phyloP scores from a whole-genome alignment of 2,797 vertebrate species.

The Chromis chromis region DNA sequence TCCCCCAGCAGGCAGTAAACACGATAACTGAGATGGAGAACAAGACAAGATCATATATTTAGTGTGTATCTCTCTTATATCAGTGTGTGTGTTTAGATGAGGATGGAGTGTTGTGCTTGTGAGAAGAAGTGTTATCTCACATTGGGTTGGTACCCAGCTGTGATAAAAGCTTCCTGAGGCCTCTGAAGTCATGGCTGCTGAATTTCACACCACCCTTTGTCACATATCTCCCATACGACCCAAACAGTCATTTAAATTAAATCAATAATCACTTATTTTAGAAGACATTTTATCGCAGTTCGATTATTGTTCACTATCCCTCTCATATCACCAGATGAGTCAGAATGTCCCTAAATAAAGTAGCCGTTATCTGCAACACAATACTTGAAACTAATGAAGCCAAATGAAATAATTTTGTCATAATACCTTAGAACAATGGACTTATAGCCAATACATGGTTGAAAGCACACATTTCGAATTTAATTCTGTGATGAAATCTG shows the following conservation, averaged over 20 bases:
- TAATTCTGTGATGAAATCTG: slow-evolving; percentile 62
- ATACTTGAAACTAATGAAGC: background rate
- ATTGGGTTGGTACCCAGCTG: slow-evolving; percentile 39
- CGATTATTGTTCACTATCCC: background rate
- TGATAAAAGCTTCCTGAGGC: slow-evolving; percentile 39
- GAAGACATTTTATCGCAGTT: background rate
- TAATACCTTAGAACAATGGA: slow-evolving; percentile 11
- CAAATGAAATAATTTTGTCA: background rate
- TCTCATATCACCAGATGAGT: background rate
- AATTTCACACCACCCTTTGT: slow-evolving; percentile 54
- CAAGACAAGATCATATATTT: slow-evolving; percentile 6
- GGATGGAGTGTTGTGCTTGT: slow-evolving; percentile 2
- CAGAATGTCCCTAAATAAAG: background rate
- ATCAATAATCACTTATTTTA: background rate
- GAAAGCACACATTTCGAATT: slow-evolving; percentile 31
- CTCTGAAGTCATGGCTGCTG: slow-evolving; percentile 26
- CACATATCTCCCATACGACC: slow-evolving; percentile 5
- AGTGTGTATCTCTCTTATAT: slow-evolving; percentile 1
- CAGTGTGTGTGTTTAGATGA: background rate
- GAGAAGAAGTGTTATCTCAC: slow-evolving; percentile 43
- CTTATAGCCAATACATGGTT: slow-evolving; percentile 6
- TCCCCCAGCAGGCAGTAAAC: slow-evolving; percentile 95
- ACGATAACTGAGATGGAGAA: slow-evolving; percentile 85
- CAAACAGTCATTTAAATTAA: background rate
- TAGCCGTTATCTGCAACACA: background rate